These are phyloP conservation scores for Empidonax traillii DNA, from an alignment of 2,113 vertebrate species.

Conservation along the genomic window DNA sequence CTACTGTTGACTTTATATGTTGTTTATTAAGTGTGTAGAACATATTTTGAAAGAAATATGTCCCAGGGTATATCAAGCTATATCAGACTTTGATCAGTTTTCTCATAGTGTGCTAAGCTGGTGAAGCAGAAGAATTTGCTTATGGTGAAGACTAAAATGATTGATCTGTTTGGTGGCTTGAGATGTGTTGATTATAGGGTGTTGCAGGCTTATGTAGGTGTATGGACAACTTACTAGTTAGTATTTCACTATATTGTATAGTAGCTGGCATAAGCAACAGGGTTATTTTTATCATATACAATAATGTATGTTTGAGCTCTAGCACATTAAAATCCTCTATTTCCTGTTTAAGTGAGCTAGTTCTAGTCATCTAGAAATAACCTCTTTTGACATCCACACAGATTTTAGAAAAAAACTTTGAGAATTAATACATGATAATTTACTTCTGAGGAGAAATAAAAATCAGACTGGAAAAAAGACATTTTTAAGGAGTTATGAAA, in stretches of 20 bases:
- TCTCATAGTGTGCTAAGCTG: not conserved
- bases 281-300: not conserved
- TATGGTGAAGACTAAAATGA: not conserved
- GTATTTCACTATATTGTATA: not conserved
- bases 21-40: slow-evolving; percentile 20
- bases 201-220: not conserved
- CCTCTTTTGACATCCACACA: not conserved
- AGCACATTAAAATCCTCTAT: not conserved
- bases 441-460: slow-evolving; percentile 3
- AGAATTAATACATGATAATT: not conserved
- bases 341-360: slow-evolving; percentile 8
- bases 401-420: not conserved
- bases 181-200: slow-evolving; percentile 14
- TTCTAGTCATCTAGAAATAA: not conserved
- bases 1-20: not conserved
- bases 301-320: not conserved
- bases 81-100: slow-evolving; percentile 7
- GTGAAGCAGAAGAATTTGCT: slow-evolving; percentile 16
- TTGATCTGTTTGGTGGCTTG: slow-evolving; percentile 6
- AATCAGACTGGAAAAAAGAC: not conserved
- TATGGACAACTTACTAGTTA: not conserved
- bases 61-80: not conserved
- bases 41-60: slow-evolving; percentile 14
- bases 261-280: not conserved
- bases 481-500: slow-evolving; percentile 13